Percentiles rank a stretch among this genome's conserved stretches.
These are phyloP conservation scores for Geococcyx californianus DNA, from an alignment of 2,113 vertebrate genomes.

Conservation along the genomic window DNA sequence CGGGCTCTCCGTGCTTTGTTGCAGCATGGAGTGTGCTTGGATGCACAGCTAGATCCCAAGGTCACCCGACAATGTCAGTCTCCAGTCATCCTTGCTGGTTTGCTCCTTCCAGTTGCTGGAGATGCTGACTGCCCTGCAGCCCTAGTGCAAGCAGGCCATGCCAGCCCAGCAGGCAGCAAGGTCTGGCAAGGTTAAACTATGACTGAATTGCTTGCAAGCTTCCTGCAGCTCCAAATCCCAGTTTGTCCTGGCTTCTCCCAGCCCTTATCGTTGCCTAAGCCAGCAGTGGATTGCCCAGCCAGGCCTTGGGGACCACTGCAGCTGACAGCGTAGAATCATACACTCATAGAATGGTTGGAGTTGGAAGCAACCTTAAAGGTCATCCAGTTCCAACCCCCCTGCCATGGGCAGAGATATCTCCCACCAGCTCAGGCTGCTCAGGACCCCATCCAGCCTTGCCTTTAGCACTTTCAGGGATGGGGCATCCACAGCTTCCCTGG, in stretches of 20 bases:
- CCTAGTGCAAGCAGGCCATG: neutral
- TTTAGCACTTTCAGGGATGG: too few species aligned
- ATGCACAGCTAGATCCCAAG: neutral
- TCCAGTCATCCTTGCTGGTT: neutral
- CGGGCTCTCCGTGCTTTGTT: accelerated
- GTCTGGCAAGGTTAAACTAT: constrained; percentile 15
- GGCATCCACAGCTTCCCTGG: too few species aligned
- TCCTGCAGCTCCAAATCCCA: neutral
- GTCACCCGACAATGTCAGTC: neutral
- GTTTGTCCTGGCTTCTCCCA: neutral
- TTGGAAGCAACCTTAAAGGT: too few species aligned
- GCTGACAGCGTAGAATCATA: neutral
- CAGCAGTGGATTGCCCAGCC: neutral
- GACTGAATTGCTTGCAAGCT: neutral
- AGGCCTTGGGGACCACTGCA: neutral
- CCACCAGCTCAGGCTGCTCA: too few species aligned
- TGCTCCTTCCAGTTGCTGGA: neutral
- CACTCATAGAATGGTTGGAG: too few species aligned
- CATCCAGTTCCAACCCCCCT: too few species aligned
- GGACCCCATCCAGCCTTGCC: too few species aligned
- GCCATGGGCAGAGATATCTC: too few species aligned
- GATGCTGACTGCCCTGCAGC: neutral
- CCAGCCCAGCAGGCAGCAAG: constrained; percentile 5
- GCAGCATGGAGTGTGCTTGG: neutral
- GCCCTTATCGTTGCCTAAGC: neutral